Evolutionary conservation across 1,140 invertebrate species (phyloP).

Genomic region (Andrena cerasifolii): DNA sequence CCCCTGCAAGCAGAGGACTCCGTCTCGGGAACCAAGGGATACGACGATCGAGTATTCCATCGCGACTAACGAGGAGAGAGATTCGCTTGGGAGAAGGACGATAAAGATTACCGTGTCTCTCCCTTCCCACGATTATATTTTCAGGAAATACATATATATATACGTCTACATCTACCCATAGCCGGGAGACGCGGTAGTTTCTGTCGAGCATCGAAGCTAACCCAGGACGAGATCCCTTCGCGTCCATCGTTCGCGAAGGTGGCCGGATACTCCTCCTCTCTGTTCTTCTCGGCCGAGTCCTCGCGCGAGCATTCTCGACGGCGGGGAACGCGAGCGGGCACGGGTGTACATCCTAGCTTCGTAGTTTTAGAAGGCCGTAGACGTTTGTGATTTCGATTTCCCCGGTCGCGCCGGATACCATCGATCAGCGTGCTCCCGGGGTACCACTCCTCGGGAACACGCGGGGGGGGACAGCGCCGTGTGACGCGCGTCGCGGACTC

Average conservation of each 20-base stretch:
- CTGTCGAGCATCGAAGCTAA: background rate
- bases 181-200: slow-evolving; percentile 25
- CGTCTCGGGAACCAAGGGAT: background rate
- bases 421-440: background rate
- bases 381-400: slow-evolving; percentile 20
- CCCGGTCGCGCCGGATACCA: slow-evolving; percentile 3
- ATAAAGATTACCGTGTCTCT: slow-evolving; percentile 35
- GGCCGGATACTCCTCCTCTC: too few species aligned
- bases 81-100: background rate
- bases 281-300: background rate
- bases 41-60: background rate
- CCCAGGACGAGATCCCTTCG: background rate
- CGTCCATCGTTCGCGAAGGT: background rate
- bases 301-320: background rate
- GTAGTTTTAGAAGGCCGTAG: too few species aligned
- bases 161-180: background rate
- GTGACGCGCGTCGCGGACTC: too few species aligned
- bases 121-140: slow-evolving; percentile 5
- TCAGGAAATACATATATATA: slow-evolving; percentile 22
- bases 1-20: background rate
- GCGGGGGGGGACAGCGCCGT: too few species aligned
- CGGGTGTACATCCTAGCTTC: too few species aligned
- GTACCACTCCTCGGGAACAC: too few species aligned
- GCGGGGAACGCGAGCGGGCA: too few species aligned
- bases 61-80: background rate